Percentiles rank a stretch among this genome's conserved stretches.
Evolutionary conservation across 2,797 vertebrate species (phyloP).

Genomic region (Microchirus variegatus): DNA sequence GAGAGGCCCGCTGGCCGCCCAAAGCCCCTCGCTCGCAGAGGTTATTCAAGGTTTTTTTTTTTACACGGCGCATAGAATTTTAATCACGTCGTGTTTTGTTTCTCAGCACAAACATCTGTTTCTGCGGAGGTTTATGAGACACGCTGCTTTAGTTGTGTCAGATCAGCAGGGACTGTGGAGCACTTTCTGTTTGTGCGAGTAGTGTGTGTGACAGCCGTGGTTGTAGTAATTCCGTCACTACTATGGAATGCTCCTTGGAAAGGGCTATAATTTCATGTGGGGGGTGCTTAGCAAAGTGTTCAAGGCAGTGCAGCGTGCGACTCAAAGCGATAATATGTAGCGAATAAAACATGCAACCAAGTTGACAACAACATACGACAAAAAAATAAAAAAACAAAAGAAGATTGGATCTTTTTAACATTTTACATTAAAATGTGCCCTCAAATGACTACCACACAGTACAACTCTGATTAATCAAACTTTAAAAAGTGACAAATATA

Average conservation of each 20-base stretch:
- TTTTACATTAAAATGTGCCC: no score
- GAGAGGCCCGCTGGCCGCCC: conserved; percentile 19
- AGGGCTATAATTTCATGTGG: conserved; percentile 12
- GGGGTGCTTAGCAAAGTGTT: background rate
- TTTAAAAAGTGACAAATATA: no score
- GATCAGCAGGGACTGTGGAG: background rate
- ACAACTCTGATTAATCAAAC: no score
- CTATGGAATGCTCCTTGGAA: conserved; percentile 27
- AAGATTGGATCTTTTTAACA: no score
- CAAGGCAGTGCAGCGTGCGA: background rate
- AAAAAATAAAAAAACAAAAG: no score
- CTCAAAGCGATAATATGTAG: background rate
- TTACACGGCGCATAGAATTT: background rate
- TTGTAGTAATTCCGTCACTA: conserved; percentile 22
- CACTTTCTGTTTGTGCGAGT: conserved; percentile 1
- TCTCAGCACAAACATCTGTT: background rate
- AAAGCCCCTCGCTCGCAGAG: conserved; percentile 18
- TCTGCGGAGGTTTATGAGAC: conserved; percentile 1
- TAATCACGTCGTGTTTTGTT: no score
- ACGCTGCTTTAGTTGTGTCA: background rate
- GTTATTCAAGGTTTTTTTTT: conserved; percentile 43
- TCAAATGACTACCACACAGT: no score
- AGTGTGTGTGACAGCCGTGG: conserved; percentile 15
- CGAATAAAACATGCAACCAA: background rate
- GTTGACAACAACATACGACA: no score